Base-by-base conservation (phyloP, 2,888 invertebrate genomes). In the Galerucella pusilla region DNA sequence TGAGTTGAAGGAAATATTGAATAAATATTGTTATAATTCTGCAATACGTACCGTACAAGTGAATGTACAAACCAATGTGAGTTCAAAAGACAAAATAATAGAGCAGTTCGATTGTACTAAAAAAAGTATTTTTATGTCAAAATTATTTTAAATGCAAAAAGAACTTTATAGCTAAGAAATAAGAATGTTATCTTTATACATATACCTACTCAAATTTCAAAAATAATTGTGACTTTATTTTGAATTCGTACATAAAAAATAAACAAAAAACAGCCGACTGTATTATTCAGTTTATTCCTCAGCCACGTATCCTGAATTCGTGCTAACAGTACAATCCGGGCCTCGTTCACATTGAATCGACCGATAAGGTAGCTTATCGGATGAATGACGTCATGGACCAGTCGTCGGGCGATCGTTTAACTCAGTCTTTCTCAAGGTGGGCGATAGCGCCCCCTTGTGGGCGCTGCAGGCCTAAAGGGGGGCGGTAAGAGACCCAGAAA, bases 121-220 rank as follows among this genome's bases (percentile, higher is more conserved):
- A 35, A 64, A 61, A 16, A 64, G n/a, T 71, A 71, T 71, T 71
- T 64, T 71, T 71, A 52, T 71, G 64, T 61, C 52, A 64, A 71
- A 35, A 20, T 16, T 28, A 35, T 9, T 45, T 35, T 64, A 14
- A 6, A 25, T 63, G 61, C 46, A 70, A 35, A 35, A 35, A 61
- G 9, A 28, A 28, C 12, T 61, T 14, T 42, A n/a, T 61, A 42
- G 25, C 42, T 59, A 46, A 20, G 3, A 69, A 49, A n/a, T 14
- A 42, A 61, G 12, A 61, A 59, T 25, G 59, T 60, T 71, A 11
- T 45, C 46, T 71, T 76, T 73, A 54, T 76, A 66, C 73, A n/a
- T n/a, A 64, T 76, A 74, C 70, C 73, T 65, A 65, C 69, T 57
- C 70, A 68, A 54, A 42, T 71, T 71, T 71, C 59, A 61, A 64